Percentiles rank a stretch among this genome's conserved stretches.
Conservation (phyloP, 2,113 vertebrate species). For the Onychostoma macrolepis region DNA sequence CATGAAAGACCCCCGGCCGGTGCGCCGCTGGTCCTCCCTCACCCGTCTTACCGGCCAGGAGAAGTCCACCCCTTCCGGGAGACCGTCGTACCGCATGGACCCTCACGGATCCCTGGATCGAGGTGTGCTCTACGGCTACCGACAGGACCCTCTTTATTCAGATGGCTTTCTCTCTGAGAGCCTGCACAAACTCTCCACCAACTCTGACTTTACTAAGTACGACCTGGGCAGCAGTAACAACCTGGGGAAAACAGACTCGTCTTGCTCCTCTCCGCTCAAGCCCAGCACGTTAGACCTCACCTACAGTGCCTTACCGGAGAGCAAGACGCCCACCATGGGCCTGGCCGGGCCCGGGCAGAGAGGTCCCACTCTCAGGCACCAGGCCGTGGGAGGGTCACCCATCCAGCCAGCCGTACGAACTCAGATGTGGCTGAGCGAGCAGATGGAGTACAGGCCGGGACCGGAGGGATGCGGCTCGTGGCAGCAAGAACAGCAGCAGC, state of each 20-base stretch:
- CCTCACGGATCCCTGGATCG: constrained; percentile 76
- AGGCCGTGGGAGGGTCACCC: constrained; percentile 79
- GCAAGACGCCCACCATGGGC: constrained; percentile 58
- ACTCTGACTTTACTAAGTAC: constrained; percentile 63
- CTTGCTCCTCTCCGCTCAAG: constrained; percentile 75
- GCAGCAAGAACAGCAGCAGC: constrained; percentile 77
- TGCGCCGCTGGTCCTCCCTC: constrained; percentile 93
- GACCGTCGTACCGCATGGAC: constrained; percentile 60
- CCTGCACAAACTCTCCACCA: constrained; percentile 72
- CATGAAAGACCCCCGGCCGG: constrained; percentile 85
- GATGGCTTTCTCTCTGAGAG: constrained; percentile 74
- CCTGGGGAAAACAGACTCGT: constrained; percentile 72
- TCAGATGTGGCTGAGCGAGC: constrained; percentile 95
- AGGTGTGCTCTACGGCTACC: constrained; percentile 69
- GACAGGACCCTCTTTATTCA: constrained; percentile 75
- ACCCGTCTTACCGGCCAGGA: constrained; percentile 78
- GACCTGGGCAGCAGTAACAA: constrained; percentile 34
- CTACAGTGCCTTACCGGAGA: constrained; percentile 86
- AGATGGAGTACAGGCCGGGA: constrained; percentile 81
- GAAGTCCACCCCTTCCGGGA: constrained; percentile 63
- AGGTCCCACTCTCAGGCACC: constrained; percentile 74
- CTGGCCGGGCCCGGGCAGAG: constrained; percentile 72
- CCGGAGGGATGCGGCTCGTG: constrained; percentile 73
- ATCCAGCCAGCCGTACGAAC: constrained; percentile 88
- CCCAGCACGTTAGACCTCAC: constrained; percentile 84